Conservation (phyloP, 2,113 vertebrate genomes). For the Polypterus senegalus region DNA sequence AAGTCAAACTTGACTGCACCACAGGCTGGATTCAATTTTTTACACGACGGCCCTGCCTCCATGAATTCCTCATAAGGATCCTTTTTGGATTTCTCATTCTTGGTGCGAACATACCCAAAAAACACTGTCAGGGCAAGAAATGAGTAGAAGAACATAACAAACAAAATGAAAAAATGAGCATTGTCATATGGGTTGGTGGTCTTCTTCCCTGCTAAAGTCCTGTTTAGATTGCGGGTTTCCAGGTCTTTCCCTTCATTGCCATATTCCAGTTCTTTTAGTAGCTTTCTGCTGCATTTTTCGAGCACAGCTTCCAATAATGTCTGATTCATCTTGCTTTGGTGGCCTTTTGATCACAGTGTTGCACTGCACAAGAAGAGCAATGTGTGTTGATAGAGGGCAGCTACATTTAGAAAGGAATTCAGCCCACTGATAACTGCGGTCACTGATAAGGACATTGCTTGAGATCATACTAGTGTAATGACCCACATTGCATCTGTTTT, state of each 20-base stretch:
- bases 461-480: neutral
- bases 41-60: slow-evolving; percentile 33
- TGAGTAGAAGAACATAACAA: slow-evolving; percentile 83
- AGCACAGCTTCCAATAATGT: slow-evolving; percentile 52
- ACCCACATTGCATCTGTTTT: neutral
- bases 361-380: slow-evolving; percentile 22
- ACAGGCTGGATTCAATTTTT: slow-evolving; percentile 52
- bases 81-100: slow-evolving; percentile 59
- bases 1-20: slow-evolving; percentile 60
- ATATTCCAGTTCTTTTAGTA: slow-evolving; percentile 54
- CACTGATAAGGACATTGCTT: slow-evolving; percentile 22
- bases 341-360: slow-evolving; percentile 17
- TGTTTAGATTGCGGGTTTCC: slow-evolving; percentile 43
- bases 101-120: slow-evolving; percentile 56
- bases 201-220: slow-evolving; percentile 27
- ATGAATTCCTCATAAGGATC: slow-evolving; percentile 68
- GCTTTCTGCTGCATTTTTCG: slow-evolving; percentile 52
- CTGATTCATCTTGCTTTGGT: slow-evolving; percentile 40
- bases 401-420: slow-evolving; percentile 61
- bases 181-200: slow-evolving; percentile 63
- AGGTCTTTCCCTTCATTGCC: slow-evolving; percentile 4
- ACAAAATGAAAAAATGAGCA: slow-evolving; percentile 74
- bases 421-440: slow-evolving; percentile 26
- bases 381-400: slow-evolving; percentile 23
- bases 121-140: slow-evolving; percentile 72